Evolutionary conservation across 2,888 invertebrate genomes (phyloP), one percentile per base, ranked within the genome.

Genomic region (Aleiodes alternator): DNA sequence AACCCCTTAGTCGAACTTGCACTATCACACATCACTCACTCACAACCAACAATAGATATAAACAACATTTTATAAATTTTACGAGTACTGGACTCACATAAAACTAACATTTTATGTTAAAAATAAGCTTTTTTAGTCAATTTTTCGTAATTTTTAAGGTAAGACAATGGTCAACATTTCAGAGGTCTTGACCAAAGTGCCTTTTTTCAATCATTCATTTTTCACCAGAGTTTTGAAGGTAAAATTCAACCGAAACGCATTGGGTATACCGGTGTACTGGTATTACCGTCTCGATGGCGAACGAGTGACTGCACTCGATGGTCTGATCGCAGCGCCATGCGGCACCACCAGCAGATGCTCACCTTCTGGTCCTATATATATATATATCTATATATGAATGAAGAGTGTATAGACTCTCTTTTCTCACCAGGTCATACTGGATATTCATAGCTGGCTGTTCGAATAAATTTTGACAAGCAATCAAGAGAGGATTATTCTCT

Each of bases 301-400:
- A 80, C 86, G 84, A 81, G 81, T 75, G 75, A 75, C 75, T 75
- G 68, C 75, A 72, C 75, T 75, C 51, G 38, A 2, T 23, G 66
- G 68, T 23, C 74, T 85, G 87, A 85, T 82, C 73, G 85, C 85
- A 85, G 85, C 86, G 86, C 86, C 84, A 81, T 82, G 69, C 79
- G 75, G 77, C 79, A 78, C 80, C 77, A 76, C 76, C 79, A 64
- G 69, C 56, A 38, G 38, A 16, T 69, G 73, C 43, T 55, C 61
- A 61, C 43, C 59, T 31, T 34, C 34, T 12, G 38, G 34, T 38
- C 8, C 51, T 14, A 12, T 51, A n/a, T 51, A n/a, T n/a, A 51
- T 8, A 8, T 51, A 34, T n/a, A 51, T 8, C 0, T 51, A 34
- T 34, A 6, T 34, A 34, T 34, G 34, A 2, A 6, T 6, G 4